A percentile compares a stretch with the other conserved stretches of the same genome.
phyloP scores from a whole-genome alignment of 1,140 invertebrate species.

The Berghia stephanieae region DNA sequence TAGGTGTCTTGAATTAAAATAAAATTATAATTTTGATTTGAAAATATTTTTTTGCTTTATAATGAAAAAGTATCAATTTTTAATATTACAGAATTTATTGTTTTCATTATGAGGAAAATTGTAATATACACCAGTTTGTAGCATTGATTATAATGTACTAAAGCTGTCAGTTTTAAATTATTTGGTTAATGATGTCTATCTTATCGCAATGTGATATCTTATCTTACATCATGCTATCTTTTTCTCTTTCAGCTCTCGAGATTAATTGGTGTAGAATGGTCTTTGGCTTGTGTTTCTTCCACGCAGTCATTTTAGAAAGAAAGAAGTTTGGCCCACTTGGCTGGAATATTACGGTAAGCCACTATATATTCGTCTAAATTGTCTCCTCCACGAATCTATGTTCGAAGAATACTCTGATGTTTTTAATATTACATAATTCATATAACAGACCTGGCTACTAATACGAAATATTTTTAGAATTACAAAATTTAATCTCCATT shows the following conservation, averaged over 20 bases:
- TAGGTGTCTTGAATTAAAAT: no score
- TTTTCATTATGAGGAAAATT: no score
- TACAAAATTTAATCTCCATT: no score
- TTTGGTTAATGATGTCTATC: not conserved
- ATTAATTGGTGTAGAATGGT: slow-evolving; percentile 79
- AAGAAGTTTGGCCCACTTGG: slow-evolving; percentile 90
- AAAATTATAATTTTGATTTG: no score
- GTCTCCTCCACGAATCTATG: no score
- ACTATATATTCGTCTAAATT: no score
- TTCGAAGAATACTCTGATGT: not conserved
- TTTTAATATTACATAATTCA: not conserved
- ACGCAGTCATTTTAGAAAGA: slow-evolving; percentile 86
- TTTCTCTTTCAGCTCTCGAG: slow-evolving; percentile 70
- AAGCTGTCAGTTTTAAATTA: not conserved
- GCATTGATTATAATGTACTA: no score
- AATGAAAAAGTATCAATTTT: no score
- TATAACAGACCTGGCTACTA: not conserved
- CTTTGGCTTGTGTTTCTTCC: slow-evolving; percentile 74
- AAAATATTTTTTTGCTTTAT: no score
- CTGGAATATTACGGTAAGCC: slow-evolving; percentile 80
- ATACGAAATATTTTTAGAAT: no score
- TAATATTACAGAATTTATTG: no score
- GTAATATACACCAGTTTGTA: no score
- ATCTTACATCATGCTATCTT: not conserved
- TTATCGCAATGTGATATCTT: not conserved